Base-by-base conservation (phyloP, 2,113 vertebrate genomes). In the Rhodinocichla rosea region DNA sequence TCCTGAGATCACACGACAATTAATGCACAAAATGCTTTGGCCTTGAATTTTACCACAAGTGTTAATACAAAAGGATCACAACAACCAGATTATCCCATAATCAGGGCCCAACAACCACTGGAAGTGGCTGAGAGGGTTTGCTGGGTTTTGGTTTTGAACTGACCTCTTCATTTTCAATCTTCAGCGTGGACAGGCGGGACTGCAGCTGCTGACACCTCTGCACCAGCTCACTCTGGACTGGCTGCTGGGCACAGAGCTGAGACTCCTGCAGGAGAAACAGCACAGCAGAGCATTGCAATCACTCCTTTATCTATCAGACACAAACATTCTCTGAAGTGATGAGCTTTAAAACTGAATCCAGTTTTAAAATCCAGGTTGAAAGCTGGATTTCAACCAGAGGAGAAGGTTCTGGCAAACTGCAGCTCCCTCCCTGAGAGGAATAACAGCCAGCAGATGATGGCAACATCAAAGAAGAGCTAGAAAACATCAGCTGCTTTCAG, bases 101-200 rank as follows among this genome's bases (percentile, higher is more conserved):
- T 4, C 7, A 63, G 62, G 17, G 32, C 50, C 26, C 24, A 49
- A 2, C 3, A 14, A 20, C 21, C 62, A 13, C 5, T 44, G 50
- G n/a, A 23, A 68, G 63, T 6, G 23, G 39, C 37, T 12, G 2
- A 21, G 27, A 59, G 33, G 26, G 16, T n/a, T 0, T 44, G 39
- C 15, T 75, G 74, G 13, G 4, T 69, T n/a, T 26, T 13, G 60
- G 21, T 16, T 56, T 2, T 64, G 4, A 22, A 40, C 98, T 96
- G 81, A 99, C 99, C 99, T 99, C 99, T 62, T 99, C 99, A 1
- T 99, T 99, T 95, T 99, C 99, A 37, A 99, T 99, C 96, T 98
- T 99, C 17, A 99, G 98, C 2, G 99, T 99, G 16, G 99, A 99
- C 65, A 99, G 95, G 4, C 99, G 98, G 32, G 98, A 99, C 97